phyloP scores from a whole-genome alignment of 2,888 invertebrate species.

The Zhengitettix transpicula region DNA sequence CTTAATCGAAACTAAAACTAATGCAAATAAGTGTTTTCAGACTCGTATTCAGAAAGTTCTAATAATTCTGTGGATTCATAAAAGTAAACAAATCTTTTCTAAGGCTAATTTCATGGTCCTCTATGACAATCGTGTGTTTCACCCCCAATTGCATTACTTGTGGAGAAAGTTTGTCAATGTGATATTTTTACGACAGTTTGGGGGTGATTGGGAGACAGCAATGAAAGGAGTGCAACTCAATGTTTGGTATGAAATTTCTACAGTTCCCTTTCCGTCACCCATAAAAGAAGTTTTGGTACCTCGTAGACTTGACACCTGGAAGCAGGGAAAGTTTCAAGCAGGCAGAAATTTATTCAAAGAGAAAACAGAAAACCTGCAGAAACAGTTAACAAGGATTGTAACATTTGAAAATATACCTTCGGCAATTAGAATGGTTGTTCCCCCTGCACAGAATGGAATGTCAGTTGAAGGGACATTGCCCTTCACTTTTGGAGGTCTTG shows the following conservation, averaged over 20 bases:
- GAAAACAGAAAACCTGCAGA: constrained; percentile 40
- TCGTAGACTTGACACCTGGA: constrained; percentile 50
- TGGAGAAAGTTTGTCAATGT: constrained; percentile 65
- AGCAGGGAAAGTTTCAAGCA: constrained; percentile 39
- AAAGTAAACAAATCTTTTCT: no score
- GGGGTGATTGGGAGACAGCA: constrained; percentile 16
- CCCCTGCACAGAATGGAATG: not conserved
- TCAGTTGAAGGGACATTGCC: not conserved
- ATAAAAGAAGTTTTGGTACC: constrained; percentile 37
- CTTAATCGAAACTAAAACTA: no score
- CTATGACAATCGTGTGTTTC: constrained; percentile 50
- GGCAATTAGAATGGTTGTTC: constrained; percentile 27
- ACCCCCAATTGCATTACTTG: constrained; percentile 44
- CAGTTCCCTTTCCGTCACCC: constrained; percentile 55
- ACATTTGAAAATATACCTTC: constrained; percentile 54
- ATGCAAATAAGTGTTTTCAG: no score
- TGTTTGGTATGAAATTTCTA: constrained; percentile 49
- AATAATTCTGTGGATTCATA: no score
- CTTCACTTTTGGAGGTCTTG: constrained; percentile 33
- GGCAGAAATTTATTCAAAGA: constrained; percentile 32
- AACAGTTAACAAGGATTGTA: constrained; percentile 41
- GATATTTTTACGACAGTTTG: constrained; percentile 47
- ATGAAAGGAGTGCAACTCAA: not conserved
- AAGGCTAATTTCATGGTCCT: constrained; percentile 52
- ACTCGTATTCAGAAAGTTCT: no score